Evolutionary conservation across 2,113 vertebrate genomes (phyloP).

Genomic region (Merops nubicus): DNA sequence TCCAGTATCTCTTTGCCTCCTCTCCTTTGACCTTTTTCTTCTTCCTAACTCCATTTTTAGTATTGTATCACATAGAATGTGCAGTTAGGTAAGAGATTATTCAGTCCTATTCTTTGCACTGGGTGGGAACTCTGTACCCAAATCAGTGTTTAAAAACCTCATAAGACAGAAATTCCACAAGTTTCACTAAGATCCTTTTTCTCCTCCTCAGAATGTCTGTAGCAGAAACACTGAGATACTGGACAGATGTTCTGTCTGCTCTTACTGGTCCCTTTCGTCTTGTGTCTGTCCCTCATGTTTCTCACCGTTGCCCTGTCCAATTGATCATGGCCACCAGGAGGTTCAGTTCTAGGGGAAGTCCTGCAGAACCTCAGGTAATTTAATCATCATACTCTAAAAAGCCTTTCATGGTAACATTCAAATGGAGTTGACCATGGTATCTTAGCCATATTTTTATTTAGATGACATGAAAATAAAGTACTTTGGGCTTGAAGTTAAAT

Average conservation of each 20-base stretch:
- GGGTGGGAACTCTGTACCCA: neutral
- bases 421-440: rapidly evolving
- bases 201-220: neutral
- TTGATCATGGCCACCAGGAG: neutral
- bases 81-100: neutral
- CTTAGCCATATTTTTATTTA: neutral
- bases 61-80: neutral
- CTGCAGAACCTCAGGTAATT: neutral
- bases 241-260: neutral
- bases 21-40: neutral
- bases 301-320: neutral
- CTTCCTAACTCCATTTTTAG: neutral
- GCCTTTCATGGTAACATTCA: neutral
- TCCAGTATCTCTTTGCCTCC: neutral
- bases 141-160: neutral
- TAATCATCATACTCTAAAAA: neutral
- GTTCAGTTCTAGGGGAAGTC: neutral
- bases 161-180: neutral
- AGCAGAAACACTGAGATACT: neutral
- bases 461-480: neutral
- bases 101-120: neutral
- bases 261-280: neutral
- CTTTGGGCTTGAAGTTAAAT: neutral
- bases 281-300: neutral
- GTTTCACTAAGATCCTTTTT: neutral